These are phyloP conservation scores for Cyclophora punctaria DNA, from an alignment of 2,888 invertebrate genomes.

Conservation along the genomic window DNA sequence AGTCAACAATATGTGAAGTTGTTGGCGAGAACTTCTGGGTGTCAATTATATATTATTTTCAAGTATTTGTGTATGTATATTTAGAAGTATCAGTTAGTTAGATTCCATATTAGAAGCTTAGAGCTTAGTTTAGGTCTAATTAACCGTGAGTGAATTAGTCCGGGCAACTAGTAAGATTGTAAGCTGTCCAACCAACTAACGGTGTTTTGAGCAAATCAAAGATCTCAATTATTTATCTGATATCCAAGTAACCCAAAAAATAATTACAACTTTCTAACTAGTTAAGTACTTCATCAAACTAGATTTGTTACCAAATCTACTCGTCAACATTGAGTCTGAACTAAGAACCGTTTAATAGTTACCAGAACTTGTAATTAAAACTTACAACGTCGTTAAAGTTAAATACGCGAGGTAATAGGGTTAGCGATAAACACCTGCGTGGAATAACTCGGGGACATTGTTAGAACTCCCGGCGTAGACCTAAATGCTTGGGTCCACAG, in stretches of 20 bases:
- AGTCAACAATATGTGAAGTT: too few relatives aligned
- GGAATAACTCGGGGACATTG: conserved; percentile 3
- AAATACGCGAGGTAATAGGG: conserved; percentile 17
- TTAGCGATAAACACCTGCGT: conserved; percentile 14
- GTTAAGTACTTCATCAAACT: too few relatives aligned
- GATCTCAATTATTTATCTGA: neutral
- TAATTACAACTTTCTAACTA: neutral
- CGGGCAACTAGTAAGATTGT: neutral
- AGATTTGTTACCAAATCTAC: neutral
- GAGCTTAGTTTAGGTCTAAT: too few relatives aligned
- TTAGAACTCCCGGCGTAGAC: neutral
- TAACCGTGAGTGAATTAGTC: too few relatives aligned
- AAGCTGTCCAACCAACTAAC: neutral
- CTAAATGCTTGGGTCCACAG: too few relatives aligned
- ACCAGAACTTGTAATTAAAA: conserved; percentile 30
- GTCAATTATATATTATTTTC: too few relatives aligned
- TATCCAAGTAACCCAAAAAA: neutral
- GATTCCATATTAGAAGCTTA: too few relatives aligned
- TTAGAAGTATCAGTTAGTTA: too few relatives aligned
- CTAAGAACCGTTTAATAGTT: conserved; percentile 20
- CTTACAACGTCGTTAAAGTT: conserved; percentile 19
- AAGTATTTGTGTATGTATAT: too few relatives aligned
- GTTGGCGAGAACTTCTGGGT: too few relatives aligned
- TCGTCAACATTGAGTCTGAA: neutral
- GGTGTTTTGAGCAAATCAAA: too few relatives aligned